Conservation (phyloP, 2,797 vertebrate species). For the Acanthiza pusilla region DNA sequence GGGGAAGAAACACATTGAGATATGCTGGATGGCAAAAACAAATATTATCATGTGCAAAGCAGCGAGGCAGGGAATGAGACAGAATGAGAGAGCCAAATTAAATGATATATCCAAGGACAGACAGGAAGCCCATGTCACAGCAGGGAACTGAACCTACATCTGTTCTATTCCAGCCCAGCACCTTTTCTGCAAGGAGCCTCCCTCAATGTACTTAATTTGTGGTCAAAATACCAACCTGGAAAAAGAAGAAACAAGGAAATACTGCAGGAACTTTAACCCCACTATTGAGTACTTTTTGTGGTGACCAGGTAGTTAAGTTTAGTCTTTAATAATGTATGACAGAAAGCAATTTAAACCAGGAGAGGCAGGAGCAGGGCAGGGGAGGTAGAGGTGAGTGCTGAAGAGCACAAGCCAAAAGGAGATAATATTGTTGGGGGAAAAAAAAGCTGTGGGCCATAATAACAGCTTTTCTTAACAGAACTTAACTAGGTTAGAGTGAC, state of each 20-base stretch:
- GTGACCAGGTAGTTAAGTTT: slow-evolving; percentile 4
- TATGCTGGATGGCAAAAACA: not conserved
- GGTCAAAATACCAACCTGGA: not conserved
- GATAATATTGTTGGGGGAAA: not conserved
- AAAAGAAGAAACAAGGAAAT: not conserved
- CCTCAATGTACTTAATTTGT: not conserved
- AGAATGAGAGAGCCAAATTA: not conserved
- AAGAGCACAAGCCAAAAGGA: slow-evolving; percentile 14
- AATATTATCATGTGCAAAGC: not conserved
- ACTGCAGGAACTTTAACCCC: not conserved
- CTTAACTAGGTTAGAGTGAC: slow-evolving; percentile 69
- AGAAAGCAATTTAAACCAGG: slow-evolving; percentile 39
- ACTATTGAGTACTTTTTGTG: not conserved
- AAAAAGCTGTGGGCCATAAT: slow-evolving; percentile 39
- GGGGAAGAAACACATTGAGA: not conserved
- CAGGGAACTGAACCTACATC: not conserved
- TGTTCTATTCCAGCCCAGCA: not conserved
- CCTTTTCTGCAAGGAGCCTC: not conserved
- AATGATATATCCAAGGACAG: not conserved
- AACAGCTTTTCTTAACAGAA: slow-evolving; percentile 51
- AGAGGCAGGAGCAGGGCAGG: not conserved
- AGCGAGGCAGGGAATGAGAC: rapidly evolving
- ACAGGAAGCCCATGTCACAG: not conserved
- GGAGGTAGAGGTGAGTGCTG: slow-evolving; percentile 13
- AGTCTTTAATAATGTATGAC: slow-evolving; percentile 45